Conservation (phyloP, 1,140 invertebrate species). For the Rhyzopertha dominica region DNA sequence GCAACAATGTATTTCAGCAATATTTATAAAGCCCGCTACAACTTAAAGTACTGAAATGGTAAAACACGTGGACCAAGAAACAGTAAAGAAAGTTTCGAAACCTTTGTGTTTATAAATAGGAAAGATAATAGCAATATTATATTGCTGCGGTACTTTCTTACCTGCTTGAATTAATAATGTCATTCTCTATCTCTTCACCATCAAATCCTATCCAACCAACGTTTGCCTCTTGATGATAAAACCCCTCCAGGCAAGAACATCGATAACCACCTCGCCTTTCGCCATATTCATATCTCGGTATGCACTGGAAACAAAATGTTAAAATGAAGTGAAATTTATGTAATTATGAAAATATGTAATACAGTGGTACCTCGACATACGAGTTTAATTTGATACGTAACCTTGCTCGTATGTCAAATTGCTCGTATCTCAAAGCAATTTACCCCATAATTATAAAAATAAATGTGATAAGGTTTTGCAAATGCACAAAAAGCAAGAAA, state of each 20-base stretch:
- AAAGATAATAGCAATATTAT: too few relatives aligned
- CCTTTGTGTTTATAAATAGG: too few relatives aligned
- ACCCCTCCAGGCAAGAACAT: slow-evolving; percentile 49
- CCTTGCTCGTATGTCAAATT: background rate
- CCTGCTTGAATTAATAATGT: slow-evolving; percentile 40
- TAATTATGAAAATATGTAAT: background rate
- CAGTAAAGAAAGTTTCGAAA: too few relatives aligned
- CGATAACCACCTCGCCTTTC: slow-evolving; percentile 42
- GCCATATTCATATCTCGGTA: slow-evolving; percentile 24
- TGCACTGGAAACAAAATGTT: slow-evolving; percentile 37
- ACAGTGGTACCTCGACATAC: background rate
- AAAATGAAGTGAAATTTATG: slow-evolving; percentile 7
- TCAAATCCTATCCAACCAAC: slow-evolving; percentile 46
- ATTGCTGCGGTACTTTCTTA: too few relatives aligned
- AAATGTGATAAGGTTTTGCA: background rate
- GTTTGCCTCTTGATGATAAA: slow-evolving; percentile 45
- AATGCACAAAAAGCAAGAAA: background rate
- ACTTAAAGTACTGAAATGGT: too few relatives aligned
- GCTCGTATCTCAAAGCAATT: background rate
- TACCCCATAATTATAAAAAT: background rate
- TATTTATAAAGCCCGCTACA: too few relatives aligned
- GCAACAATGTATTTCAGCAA: too few relatives aligned
- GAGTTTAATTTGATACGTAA: background rate
- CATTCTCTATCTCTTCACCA: slow-evolving; percentile 46
- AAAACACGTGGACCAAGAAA: too few relatives aligned